These are phyloP conservation scores for Sweltsa coloradensis DNA, from an alignment of 1,140 invertebrate genomes.

Conservation along the genomic window DNA sequence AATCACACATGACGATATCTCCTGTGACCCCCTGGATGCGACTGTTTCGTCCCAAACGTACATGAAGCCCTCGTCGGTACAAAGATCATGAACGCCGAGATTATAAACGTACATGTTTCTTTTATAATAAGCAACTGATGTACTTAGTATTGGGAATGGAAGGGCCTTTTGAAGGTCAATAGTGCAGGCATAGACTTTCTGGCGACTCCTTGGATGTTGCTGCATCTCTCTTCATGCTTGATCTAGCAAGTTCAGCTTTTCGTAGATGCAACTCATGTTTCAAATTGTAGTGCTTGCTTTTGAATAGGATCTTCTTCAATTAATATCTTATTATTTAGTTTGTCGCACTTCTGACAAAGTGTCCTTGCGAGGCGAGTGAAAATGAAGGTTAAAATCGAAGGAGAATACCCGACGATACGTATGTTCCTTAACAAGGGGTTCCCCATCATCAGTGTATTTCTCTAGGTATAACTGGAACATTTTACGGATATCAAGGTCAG, in stretches of 20 bases:
- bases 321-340: not conserved
- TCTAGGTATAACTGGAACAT: constrained; percentile 17
- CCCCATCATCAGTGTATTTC: constrained; percentile 19
- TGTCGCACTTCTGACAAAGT: constrained; percentile 17
- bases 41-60: constrained; percentile 21
- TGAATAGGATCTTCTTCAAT: not conserved
- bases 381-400: constrained; percentile 20
- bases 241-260: constrained; percentile 19
- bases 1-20: constrained; percentile 18
- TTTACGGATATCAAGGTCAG: constrained; percentile 18
- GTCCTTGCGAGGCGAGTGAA: constrained; percentile 19
- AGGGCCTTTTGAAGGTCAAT: constrained; percentile 20
- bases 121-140: constrained; percentile 21
- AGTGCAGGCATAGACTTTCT: constrained; percentile 18
- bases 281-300: not conserved
- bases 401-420: constrained; percentile 20
- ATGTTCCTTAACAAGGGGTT: too few species aligned
- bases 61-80: constrained; percentile 18
- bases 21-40: constrained; percentile 20
- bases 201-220: constrained; percentile 14
- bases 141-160: constrained; percentile 17
- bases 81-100: constrained; percentile 14
- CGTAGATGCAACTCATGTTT: constrained; percentile 15
- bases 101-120: constrained; percentile 18
- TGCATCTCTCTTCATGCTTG: constrained; percentile 18